These are phyloP conservation scores for Chydorus sphaericus DNA, from an alignment of 2,888 invertebrate genomes.

Conservation along the genomic window DNA sequence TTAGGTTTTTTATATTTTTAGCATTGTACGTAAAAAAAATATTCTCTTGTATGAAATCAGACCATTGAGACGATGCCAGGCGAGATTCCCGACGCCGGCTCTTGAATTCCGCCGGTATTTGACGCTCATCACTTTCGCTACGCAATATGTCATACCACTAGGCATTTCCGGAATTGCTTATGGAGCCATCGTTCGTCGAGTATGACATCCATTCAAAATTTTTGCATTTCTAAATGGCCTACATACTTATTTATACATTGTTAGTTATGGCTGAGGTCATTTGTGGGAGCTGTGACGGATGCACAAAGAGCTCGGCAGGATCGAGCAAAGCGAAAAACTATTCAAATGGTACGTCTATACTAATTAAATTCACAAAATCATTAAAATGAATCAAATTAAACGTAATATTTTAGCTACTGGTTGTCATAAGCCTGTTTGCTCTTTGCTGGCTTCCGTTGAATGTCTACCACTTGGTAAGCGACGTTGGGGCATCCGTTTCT, in stretches of 20 bases:
- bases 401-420: constrained; percentile 22
- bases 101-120: constrained; percentile 26
- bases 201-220: neutral
- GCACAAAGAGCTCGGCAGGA: constrained; percentile 28
- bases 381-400: neutral
- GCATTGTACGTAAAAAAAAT: constrained; percentile 20
- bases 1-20: neutral
- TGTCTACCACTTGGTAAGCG: constrained; percentile 30
- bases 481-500: constrained; percentile 25
- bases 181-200: constrained; percentile 22
- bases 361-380: neutral
- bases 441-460: constrained; percentile 35
- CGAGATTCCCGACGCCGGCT: constrained; percentile 26
- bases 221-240: neutral
- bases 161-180: constrained; percentile 29
- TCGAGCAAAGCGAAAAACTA: constrained; percentile 30
- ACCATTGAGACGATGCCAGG: constrained; percentile 26
- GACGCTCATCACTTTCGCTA: constrained; percentile 28
- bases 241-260: neutral
- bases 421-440: constrained; percentile 31
- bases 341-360: constrained; percentile 26
- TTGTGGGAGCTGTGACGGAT: constrained; percentile 29
- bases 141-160: constrained; percentile 32
- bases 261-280: constrained; percentile 25
- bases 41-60: constrained; percentile 22